phyloP scores from a whole-genome alignment of 2,888 invertebrate genomes.

The Dione juno region DNA sequence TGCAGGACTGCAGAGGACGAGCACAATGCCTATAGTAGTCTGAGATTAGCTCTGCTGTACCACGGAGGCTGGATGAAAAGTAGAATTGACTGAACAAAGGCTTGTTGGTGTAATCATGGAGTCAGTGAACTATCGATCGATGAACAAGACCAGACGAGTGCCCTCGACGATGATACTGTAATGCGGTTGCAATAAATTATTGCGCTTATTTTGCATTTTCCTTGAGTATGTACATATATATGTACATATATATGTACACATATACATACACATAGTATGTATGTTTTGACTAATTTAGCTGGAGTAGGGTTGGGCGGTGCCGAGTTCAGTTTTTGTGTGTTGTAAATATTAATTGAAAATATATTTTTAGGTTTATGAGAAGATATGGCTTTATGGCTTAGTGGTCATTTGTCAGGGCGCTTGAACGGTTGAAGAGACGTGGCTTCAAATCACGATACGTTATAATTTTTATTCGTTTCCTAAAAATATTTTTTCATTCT shows the following conservation, averaged over 20 bases:
- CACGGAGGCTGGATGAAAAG: slow-evolving; percentile 24
- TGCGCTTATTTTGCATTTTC: slow-evolving; percentile 15
- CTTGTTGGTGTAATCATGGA: slow-evolving; percentile 35
- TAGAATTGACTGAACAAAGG: slow-evolving; percentile 16
- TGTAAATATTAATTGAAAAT: too few species aligned
- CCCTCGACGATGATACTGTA: slow-evolving; percentile 2
- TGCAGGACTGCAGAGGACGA: background rate
- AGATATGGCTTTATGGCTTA: too few species aligned
- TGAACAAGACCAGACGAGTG: slow-evolving; percentile 19
- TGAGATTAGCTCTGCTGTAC: slow-evolving; percentile 14
- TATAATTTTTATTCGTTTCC: too few species aligned
- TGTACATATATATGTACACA: background rate
- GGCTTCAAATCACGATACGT: too few species aligned
- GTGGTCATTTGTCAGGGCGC: too few species aligned
- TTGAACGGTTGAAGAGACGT: too few species aligned
- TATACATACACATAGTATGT: background rate
- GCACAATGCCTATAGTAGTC: slow-evolving; percentile 8
- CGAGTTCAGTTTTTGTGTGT: too few species aligned
- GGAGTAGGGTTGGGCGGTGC: background rate
- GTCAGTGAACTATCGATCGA: slow-evolving; percentile 44
- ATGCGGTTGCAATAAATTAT: slow-evolving; percentile 8
- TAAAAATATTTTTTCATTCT: too few species aligned
- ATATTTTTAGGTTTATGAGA: too few species aligned
- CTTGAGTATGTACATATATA: background rate
- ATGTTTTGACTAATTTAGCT: background rate